These are phyloP conservation scores for Macrobrachium nipponense DNA, from an alignment of 1,140 invertebrate species.

Conservation along the genomic window DNA sequence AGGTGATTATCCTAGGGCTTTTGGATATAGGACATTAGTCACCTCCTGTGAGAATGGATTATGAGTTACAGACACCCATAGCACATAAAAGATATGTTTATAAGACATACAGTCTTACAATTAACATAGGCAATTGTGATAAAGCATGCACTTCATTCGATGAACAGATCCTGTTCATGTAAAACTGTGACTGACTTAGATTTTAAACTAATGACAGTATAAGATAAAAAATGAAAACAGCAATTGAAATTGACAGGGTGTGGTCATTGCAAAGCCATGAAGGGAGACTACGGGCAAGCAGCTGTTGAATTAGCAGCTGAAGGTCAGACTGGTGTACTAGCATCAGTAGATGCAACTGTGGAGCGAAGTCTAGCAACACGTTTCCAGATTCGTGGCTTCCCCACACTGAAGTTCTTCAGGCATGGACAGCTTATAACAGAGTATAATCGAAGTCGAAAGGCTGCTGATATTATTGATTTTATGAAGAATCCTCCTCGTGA, in stretches of 20 bases:
- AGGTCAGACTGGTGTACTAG: constrained; percentile 67
- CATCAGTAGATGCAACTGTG: constrained; percentile 67
- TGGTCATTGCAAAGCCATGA: constrained; percentile 75
- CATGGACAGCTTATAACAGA: constrained; percentile 69
- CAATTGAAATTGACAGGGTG: constrained; percentile 70
- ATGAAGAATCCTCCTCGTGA: constrained; percentile 57
- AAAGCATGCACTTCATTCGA: no score
- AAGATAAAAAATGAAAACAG: neutral
- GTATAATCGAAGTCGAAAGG: constrained; percentile 68
- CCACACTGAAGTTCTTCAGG: constrained; percentile 68
- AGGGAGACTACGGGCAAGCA: constrained; percentile 72
- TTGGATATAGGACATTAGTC: no score
- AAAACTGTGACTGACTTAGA: no score
- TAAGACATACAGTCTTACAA: no score
- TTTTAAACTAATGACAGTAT: neutral
- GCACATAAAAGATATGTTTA: no score
- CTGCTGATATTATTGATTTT: constrained; percentile 69
- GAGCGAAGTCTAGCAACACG: constrained; percentile 59
- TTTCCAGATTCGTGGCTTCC: constrained; percentile 67
- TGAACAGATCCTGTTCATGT: no score
- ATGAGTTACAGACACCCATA: no score
- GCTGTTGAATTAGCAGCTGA: constrained; percentile 71
- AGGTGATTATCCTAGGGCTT: no score
- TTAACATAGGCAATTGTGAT: no score
- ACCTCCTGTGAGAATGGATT: no score